Evolutionary conservation across 1,140 invertebrate genomes (phyloP).

Genomic region (Stenopsyche tienmushanensis): DNA sequence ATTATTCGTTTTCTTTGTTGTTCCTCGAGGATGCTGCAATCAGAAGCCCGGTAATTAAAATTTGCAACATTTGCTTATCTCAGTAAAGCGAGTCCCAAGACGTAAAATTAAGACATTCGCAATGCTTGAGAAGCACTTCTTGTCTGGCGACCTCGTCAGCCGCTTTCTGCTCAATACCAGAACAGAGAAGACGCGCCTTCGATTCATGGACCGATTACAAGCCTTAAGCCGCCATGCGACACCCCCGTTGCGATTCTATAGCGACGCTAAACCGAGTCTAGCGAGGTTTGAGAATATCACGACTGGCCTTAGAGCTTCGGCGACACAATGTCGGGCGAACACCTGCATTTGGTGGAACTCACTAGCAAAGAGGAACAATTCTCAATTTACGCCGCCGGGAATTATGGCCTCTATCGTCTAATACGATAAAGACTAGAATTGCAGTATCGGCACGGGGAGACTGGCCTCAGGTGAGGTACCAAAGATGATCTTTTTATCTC

Average conservation of each 20-base stretch:
- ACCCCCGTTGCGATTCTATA: no score
- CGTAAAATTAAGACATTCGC: conserved; percentile 3
- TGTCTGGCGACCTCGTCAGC: conserved; percentile 13
- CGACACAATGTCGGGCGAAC: conserved; percentile 41
- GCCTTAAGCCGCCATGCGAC: no score
- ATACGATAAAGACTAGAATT: no score
- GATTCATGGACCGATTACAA: neutral
- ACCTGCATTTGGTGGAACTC: conserved; percentile 29
- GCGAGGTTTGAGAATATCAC: conserved; percentile 3
- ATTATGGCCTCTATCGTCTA: no score
- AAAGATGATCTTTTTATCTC: conserved; percentile 31
- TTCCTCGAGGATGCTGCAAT: no score
- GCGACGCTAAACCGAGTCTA: neutral
- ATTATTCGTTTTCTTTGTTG: no score
- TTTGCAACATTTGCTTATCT: neutral
- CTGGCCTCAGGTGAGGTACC: conserved; percentile 7
- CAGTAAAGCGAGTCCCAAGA: neutral
- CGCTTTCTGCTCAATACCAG: conserved; percentile 14
- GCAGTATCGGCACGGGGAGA: no score
- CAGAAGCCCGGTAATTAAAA: neutral
- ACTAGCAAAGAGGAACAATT: neutral
- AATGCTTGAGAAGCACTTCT: neutral
- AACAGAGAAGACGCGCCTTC: neutral
- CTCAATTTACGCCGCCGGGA: neutral
- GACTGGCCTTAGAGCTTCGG: conserved; percentile 18